Percentiles rank a stretch among this genome's conserved stretches.
phyloP scores from a whole-genome alignment of 53 echinoderm and acorn worm species.

The Arbacia lixula region DNA sequence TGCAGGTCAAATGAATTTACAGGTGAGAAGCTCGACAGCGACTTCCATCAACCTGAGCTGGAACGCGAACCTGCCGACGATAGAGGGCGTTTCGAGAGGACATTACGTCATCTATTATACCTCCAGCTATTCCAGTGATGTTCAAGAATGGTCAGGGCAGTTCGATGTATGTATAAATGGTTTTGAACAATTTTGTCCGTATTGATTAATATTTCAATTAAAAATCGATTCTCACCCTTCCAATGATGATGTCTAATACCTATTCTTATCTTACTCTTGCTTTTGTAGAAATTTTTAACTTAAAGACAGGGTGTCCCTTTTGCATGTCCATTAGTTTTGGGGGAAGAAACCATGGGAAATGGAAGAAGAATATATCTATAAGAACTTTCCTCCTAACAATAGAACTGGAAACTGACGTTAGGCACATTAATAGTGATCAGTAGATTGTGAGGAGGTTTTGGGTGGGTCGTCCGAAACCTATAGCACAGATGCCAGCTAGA shows the following conservation, averaged over 20 bases:
- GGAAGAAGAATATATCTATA: too few species aligned
- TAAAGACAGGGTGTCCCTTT: too few species aligned
- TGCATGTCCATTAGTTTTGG: too few species aligned
- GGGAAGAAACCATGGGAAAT: too few species aligned
- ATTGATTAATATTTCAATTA: neutral
- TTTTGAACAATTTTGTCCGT: too few species aligned
- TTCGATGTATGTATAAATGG: constrained; percentile 59
- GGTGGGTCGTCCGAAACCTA: too few species aligned
- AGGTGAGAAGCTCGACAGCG: constrained; percentile 82
- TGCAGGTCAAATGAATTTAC: constrained; percentile 76
- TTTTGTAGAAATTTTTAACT: too few species aligned
- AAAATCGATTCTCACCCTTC: neutral
- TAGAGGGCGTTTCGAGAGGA: constrained; percentile 15
- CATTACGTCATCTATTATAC: constrained; percentile 87
- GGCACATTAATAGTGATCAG: too few species aligned
- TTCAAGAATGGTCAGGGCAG: constrained; percentile 67
- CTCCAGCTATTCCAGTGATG: constrained; percentile 57
- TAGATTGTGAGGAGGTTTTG: too few species aligned
- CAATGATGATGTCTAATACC: neutral
- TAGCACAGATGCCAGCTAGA: too few species aligned
- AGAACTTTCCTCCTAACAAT: too few species aligned
- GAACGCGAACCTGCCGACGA: constrained; percentile 72
- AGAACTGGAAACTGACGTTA: too few species aligned
- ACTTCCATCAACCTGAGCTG: constrained; percentile 90
- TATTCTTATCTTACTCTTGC: neutral